phyloP scores from a whole-genome alignment of 1,140 invertebrate genomes.

The Saccostrea echinata region DNA sequence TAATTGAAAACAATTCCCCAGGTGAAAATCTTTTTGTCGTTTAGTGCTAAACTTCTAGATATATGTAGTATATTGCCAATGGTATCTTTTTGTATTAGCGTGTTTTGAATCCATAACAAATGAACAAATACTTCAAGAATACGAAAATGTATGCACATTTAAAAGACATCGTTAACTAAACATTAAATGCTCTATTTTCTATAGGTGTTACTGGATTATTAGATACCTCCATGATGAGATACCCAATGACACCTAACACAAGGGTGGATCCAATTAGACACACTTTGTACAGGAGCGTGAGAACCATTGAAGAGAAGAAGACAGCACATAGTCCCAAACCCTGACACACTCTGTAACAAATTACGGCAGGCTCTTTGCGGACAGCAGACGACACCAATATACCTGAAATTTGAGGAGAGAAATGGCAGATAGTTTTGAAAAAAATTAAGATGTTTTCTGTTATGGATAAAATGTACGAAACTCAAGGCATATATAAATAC shows the following conservation, averaged over 20 bases:
- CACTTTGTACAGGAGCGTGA: slow-evolving; percentile 55
- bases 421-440: not conserved
- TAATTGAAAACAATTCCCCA: no score
- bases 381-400: slow-evolving; percentile 49
- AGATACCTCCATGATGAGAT: slow-evolving; percentile 55
- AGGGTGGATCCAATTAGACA: slow-evolving; percentile 50
- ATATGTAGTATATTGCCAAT: no score
- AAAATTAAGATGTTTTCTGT: not conserved
- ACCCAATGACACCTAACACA: slow-evolving; percentile 56
- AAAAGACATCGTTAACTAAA: not conserved
- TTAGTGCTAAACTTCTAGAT: no score
- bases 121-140: no score
- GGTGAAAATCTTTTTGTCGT: no score
- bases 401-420: slow-evolving; percentile 30
- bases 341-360: slow-evolving; percentile 56
- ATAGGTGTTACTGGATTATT: slow-evolving; percentile 57
- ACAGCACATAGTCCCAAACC: slow-evolving; percentile 53
- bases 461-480: no score
- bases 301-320: slow-evolving; percentile 52
- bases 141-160: no score
- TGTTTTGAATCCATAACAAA: no score
- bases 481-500: no score
- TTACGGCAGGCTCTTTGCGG: slow-evolving; percentile 52
- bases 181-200: slow-evolving; percentile 49
- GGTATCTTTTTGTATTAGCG: no score